phyloP scores from a whole-genome alignment of 2,888 invertebrate genomes.

The Mythimna ferrago region DNA sequence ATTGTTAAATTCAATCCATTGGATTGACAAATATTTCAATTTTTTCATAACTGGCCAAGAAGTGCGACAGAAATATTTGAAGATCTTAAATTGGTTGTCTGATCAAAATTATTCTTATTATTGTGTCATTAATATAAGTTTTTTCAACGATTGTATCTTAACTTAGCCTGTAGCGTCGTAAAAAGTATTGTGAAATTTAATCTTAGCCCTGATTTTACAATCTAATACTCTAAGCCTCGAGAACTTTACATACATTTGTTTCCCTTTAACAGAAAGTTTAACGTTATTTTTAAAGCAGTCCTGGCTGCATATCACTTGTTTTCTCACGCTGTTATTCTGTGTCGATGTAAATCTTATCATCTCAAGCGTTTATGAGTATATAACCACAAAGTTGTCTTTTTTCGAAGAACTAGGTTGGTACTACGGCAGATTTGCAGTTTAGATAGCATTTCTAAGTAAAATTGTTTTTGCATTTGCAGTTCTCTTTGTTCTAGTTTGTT shows the following conservation, averaged over 20 bases:
- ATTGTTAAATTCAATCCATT: neutral
- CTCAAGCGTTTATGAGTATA: conserved; percentile 36
- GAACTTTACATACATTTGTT: conserved; percentile 5
- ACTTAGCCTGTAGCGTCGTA: neutral
- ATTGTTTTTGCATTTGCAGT: conserved; percentile 47
- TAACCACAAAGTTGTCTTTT: conserved; percentile 37
- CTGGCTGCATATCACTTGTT: conserved; percentile 17
- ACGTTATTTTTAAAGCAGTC: conserved; percentile 35
- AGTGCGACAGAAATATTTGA: neutral
- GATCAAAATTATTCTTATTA: too few species aligned
- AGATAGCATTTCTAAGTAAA: conserved; percentile 54
- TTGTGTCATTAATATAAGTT: too few species aligned
- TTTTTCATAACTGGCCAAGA: neutral
- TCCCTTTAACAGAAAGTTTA: conserved; percentile 14
- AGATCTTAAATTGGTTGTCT: neutral
- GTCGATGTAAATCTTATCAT: conserved; percentile 45
- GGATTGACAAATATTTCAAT: neutral
- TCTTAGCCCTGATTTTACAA: neutral
- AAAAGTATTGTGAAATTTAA: neutral
- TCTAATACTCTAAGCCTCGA: neutral
- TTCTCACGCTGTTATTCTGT: conserved; percentile 51
- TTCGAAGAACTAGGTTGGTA: conserved; percentile 46
- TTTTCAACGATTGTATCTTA: neutral
- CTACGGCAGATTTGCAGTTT: conserved; percentile 22
- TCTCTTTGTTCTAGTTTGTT: too few species aligned